Evolutionary conservation across 2,113 vertebrate genomes (phyloP).

Genomic region (Gallinago undulata): DNA sequence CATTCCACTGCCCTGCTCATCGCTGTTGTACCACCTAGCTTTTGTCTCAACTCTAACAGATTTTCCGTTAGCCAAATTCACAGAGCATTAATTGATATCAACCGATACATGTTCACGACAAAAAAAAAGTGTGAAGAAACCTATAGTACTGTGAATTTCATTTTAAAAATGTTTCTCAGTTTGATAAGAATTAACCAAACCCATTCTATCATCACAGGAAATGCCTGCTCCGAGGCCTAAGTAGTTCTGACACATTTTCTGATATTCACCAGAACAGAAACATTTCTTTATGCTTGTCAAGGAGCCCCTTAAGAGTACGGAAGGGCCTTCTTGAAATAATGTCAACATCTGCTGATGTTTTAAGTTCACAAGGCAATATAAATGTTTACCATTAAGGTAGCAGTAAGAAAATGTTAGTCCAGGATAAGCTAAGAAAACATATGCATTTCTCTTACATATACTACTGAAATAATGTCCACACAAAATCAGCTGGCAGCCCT

Average conservation of each 20-base stretch:
- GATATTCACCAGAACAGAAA: neutral
- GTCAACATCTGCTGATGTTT: neutral
- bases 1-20: neutral
- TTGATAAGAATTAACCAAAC: neutral
- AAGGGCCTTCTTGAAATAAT: neutral
- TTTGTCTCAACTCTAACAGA: neutral
- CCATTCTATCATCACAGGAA: neutral
- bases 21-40: neutral
- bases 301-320: neutral
- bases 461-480: rapidly evolving
- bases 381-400: neutral
- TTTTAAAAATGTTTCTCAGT: neutral
- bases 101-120: neutral
- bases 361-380: neutral
- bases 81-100: constrained; percentile 15
- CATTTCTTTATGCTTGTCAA: neutral
- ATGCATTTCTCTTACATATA: rapidly evolving
- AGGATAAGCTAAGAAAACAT: neutral
- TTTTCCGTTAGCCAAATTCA: neutral
- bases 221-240: neutral
- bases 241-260: neutral
- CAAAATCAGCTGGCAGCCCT: rapidly evolving
- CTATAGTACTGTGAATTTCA: neutral
- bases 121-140: neutral
- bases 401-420: neutral